phyloP scores from a whole-genome alignment of 2,797 vertebrate species.

The Rhinogobio ventralis region DNA sequence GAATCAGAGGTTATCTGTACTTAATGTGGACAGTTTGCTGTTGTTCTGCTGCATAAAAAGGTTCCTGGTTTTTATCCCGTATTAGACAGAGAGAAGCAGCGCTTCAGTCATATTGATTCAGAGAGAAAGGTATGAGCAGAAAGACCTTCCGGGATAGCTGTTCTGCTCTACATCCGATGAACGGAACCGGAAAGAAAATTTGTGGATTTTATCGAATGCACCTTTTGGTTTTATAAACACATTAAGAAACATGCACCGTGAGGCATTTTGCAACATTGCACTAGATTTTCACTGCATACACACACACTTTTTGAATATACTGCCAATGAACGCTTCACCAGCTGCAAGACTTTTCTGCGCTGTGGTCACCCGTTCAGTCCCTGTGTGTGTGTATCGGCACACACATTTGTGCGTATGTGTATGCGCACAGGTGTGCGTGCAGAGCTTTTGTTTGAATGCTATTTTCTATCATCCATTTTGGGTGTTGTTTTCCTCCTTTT shows the following conservation, averaged over 20 bases:
- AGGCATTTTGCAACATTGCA: conserved; percentile 54
- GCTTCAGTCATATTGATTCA: neutral
- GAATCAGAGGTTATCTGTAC: no score
- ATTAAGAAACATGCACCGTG: conserved; percentile 61
- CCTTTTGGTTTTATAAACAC: neutral
- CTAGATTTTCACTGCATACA: conserved; percentile 54
- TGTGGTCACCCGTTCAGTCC: conserved; percentile 56
- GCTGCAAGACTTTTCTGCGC: conserved; percentile 55
- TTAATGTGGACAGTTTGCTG: neutral
- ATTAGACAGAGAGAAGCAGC: neutral
- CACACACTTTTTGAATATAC: conserved; percentile 37
- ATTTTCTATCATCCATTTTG: conserved; percentile 31
- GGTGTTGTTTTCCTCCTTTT: conserved; percentile 11
- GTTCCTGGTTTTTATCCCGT: neutral
- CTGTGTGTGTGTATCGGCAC: conserved; percentile 16
- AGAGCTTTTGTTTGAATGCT: conserved; percentile 35
- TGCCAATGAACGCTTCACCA: conserved; percentile 51
- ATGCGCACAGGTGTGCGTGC: conserved; percentile 32
- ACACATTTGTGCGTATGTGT: neutral
- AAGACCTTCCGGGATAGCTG: conserved; percentile 4
- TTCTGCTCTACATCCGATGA: neutral
- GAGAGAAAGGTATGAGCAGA: neutral
- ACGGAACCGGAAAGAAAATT: neutral
- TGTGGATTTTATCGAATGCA: conserved; percentile 17
- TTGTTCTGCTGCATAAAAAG: conserved; percentile 6